Evolutionary conservation across 1,140 invertebrate species (phyloP).

Genomic region (Drosophila mayri): DNA sequence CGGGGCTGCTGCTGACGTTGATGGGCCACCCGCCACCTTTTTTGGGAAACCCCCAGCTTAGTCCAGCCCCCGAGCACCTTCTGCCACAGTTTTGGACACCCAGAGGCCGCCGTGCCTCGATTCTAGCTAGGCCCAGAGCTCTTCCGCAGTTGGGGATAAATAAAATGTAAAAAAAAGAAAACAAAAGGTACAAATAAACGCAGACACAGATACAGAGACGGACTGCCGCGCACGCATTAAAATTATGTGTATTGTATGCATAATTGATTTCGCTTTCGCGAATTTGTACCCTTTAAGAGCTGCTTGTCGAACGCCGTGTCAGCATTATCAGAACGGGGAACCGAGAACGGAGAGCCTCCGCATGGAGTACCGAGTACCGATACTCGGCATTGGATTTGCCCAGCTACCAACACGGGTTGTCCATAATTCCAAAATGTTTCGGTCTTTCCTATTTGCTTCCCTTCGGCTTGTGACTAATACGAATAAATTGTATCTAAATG

Average conservation of each 20-base stretch:
- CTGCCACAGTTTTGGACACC: slow-evolving; percentile 38
- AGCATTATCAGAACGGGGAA: slow-evolving; percentile 41
- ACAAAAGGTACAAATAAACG: slow-evolving; percentile 25
- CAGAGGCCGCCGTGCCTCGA: slow-evolving; percentile 20
- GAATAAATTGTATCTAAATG: slow-evolving; percentile 30
- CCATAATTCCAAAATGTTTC: slow-evolving; percentile 20
- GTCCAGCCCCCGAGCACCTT: slow-evolving; percentile 16
- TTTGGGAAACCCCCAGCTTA: slow-evolving; percentile 24
- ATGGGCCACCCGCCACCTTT: slow-evolving; percentile 20
- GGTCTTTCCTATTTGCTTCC: slow-evolving; percentile 20
- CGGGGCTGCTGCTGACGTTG: slow-evolving; percentile 23
- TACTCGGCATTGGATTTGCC: slow-evolving; percentile 39
- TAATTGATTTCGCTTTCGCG: slow-evolving; percentile 71
- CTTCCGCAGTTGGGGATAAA: slow-evolving; percentile 54
- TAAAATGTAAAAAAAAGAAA: slow-evolving; percentile 6
- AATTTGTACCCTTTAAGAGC: slow-evolving; percentile 58
- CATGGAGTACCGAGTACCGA: slow-evolving; percentile 5
- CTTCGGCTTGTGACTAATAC: slow-evolving; percentile 43
- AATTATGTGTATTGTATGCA: slow-evolving; percentile 74
- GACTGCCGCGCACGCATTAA: slow-evolving; percentile 50
- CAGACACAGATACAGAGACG: slow-evolving; percentile 13
- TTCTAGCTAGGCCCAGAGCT: slow-evolving; percentile 12
- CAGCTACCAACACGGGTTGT: slow-evolving; percentile 27
- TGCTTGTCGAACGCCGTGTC: slow-evolving; percentile 36
- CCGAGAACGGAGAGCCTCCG: not conserved